Conservation (phyloP, 2,797 vertebrate species). For the Chaenodraco wilsoni region DNA sequence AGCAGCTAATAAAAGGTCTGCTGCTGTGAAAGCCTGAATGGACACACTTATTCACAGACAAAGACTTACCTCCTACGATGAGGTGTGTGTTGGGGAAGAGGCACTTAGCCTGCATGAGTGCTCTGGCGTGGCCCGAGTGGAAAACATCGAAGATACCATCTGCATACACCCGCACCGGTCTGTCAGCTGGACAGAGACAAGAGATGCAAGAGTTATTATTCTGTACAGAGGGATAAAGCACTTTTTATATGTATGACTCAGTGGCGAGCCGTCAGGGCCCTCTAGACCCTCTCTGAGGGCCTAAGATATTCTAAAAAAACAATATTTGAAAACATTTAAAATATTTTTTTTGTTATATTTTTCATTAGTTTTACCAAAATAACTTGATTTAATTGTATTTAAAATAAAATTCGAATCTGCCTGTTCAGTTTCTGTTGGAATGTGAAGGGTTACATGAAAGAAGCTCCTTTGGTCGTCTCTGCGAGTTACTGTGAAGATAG, state of each 20-base stretch:
- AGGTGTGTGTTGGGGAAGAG: constrained; percentile 98
- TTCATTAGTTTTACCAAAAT: too few relatives aligned
- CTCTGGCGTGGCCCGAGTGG: constrained; percentile 96
- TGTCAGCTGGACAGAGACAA: constrained; percentile 80
- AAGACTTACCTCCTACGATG: constrained; percentile 91
- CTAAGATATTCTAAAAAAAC: too few relatives aligned
- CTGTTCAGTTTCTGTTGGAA: too few relatives aligned
- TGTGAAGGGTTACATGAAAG: too few relatives aligned
- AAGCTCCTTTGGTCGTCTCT: too few relatives aligned
- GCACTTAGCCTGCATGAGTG: constrained; percentile 97
- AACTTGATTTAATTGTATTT: too few relatives aligned
- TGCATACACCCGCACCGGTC: constrained; percentile 95
- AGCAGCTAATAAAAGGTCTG: not conserved
- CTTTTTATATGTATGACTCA: not conserved
- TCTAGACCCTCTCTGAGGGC: too few relatives aligned
- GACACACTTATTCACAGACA: not conserved
- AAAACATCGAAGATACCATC: constrained; percentile 99
- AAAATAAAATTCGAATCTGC: too few relatives aligned
- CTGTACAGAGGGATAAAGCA: not conserved
- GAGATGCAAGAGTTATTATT: not conserved
- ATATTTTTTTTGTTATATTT: too few relatives aligned
- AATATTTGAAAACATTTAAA: too few relatives aligned
- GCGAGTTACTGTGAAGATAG: too few relatives aligned
- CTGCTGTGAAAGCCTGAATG: not conserved
- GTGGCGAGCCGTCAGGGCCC: too few relatives aligned